Evolutionary conservation across 2,113 vertebrate species (phyloP).

Genomic region (Lepus americanus): DNA sequence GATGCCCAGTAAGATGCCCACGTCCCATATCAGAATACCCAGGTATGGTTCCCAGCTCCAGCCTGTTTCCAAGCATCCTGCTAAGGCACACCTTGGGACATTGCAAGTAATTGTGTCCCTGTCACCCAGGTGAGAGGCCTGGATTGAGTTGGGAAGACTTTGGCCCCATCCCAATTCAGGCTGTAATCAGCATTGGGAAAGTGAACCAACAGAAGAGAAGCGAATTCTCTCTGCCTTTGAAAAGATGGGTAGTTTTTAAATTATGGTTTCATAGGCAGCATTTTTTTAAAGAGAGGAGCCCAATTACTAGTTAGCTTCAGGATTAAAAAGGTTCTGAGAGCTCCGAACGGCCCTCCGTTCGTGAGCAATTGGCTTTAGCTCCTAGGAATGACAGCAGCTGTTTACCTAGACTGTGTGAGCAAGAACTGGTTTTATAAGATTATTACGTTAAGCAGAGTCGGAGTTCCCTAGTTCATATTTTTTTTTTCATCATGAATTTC

Average conservation of each 20-base stretch:
- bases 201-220: no score
- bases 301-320: neutral
- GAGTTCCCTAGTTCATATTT: neutral
- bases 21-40: no score
- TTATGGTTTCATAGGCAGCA: neutral
- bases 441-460: neutral
- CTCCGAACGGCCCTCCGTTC: neutral
- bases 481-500: neutral
- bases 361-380: neutral
- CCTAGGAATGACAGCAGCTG: neutral
- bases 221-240: no score
- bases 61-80: no score
- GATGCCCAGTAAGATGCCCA: no score
- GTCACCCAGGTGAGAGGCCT: no score
- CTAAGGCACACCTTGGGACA: no score
- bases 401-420: neutral
- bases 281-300: neutral
- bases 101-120: no score
- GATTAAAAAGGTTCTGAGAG: constrained; percentile 8
- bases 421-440: constrained; percentile 49
- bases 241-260: neutral
- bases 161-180: no score
- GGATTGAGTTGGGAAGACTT: no score
- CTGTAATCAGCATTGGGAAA: no score
- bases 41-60: no score